Conservation (phyloP, 2,797 vertebrate genomes). For the Hemibagrus guttatus region DNA sequence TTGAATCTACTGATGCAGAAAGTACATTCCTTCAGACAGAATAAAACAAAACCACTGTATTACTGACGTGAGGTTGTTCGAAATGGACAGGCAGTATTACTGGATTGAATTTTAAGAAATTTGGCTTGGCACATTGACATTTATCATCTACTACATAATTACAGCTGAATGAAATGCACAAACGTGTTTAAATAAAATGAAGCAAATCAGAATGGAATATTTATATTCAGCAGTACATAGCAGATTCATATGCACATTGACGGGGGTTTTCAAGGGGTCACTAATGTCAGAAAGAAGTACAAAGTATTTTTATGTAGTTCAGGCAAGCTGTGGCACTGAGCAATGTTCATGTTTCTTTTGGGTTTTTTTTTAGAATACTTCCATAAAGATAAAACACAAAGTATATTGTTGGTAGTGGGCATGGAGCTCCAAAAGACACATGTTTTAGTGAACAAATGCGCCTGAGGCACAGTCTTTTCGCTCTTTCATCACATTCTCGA, state of each 20-base stretch:
- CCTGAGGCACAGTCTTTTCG: slow-evolving; percentile 1
- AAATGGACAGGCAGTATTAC: not conserved
- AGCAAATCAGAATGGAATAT: not conserved
- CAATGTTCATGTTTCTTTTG: not conserved
- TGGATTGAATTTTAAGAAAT: not conserved
- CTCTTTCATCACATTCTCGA: slow-evolving; percentile 36
- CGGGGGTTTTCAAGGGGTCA: slow-evolving; percentile 28
- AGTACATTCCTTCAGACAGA: not conserved
- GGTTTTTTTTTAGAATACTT: not conserved
- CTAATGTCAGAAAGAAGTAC: slow-evolving; percentile 33
- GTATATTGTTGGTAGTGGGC: not conserved
- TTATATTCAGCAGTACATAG: not conserved
- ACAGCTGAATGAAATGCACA: not conserved
- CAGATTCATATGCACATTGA: not conserved
- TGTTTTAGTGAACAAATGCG: not conserved
- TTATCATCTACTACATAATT: not conserved
- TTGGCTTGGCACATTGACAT: not conserved
- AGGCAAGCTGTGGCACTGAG: not conserved
- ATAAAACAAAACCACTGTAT: not conserved
- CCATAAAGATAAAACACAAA: not conserved
- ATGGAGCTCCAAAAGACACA: not conserved
- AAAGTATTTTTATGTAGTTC: slow-evolving; percentile 20
- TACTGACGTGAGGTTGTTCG: not conserved
- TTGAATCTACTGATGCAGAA: not conserved
- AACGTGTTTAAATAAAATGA: not conserved